A percentile compares a stretch with the other conserved stretches of the same genome.
Conservation (phyloP, 2,113 vertebrate genomes). For the Takifugu flavidus region DNA sequence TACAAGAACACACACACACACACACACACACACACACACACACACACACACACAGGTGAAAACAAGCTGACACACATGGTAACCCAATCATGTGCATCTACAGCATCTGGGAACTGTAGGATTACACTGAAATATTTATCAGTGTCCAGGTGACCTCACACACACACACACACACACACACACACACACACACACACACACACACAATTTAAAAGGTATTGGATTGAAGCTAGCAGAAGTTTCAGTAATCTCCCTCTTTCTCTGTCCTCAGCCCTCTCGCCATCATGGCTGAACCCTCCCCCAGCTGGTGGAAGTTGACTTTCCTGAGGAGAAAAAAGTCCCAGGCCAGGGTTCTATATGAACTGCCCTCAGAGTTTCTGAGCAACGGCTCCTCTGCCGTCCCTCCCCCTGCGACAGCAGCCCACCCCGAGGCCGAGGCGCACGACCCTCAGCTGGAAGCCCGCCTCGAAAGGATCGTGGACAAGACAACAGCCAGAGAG, state of each 20-base stretch:
- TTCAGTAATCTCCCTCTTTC: neutral
- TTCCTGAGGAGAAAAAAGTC: conserved; percentile 86
- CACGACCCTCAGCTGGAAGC: conserved; percentile 66
- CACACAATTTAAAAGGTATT: neutral
- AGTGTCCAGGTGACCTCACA: conserved; percentile 12
- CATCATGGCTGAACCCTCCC: conserved; percentile 72
- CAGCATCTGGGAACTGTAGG: conserved; percentile 51
- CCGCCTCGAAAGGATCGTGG: conserved; percentile 87
- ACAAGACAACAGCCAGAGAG: conserved; percentile 78
- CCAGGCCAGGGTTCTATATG: conserved; percentile 79
- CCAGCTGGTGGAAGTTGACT: conserved; percentile 89
- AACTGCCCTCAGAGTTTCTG: conserved; percentile 73
- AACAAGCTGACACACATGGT: conserved; percentile 4
- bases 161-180: neutral
- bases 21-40: neutral
- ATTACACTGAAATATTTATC: conserved; percentile 66
- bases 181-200: neutral
- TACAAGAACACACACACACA: neutral
- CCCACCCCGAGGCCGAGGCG: neutral
- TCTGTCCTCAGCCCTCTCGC: conserved; percentile 5
- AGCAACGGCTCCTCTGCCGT: conserved; percentile 46
- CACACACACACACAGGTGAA: neutral
- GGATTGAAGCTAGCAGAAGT: neutral
- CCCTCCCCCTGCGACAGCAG: neutral
- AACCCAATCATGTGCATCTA: conserved; percentile 30